Percentiles rank a stretch among this genome's conserved stretches.
phyloP scores from a whole-genome alignment of 2,888 invertebrate species.

The Parelbella ahira region DNA sequence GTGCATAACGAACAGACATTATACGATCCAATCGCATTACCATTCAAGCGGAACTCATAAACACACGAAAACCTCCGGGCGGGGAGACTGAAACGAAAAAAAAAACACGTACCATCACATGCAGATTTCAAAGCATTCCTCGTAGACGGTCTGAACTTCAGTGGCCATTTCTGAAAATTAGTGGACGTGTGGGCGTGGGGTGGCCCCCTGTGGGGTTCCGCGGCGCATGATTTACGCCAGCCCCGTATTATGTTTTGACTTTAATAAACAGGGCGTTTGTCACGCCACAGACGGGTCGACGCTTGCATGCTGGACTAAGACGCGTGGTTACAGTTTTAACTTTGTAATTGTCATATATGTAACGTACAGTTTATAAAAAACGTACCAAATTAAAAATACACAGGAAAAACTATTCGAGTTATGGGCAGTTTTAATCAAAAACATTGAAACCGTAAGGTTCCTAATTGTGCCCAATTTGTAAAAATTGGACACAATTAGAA shows the following conservation, averaged over 20 bases:
- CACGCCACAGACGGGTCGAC: slow-evolving; percentile 53
- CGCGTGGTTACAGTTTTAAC: slow-evolving; percentile 2
- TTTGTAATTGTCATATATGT: no score
- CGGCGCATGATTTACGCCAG: slow-evolving; percentile 82
- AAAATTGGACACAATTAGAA: no score
- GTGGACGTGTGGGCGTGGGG: slow-evolving; percentile 51
- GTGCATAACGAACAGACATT: no score
- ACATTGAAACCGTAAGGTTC: no score
- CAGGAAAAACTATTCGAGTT: no score
- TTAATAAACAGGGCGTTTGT: slow-evolving; percentile 82
- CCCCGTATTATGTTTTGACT: slow-evolving; percentile 83
- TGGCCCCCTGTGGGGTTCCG: slow-evolving; percentile 44
- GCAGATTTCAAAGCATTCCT: slow-evolving; percentile 40
- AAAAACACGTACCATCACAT: slow-evolving; percentile 41
- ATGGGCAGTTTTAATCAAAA: no score
- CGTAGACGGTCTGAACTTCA: slow-evolving; percentile 55
- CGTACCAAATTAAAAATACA: no score
- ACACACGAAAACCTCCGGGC: slow-evolving; percentile 9
- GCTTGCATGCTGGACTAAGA: slow-evolving; percentile 34
- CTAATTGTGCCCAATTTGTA: no score
- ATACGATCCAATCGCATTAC: slow-evolving; percentile 19
- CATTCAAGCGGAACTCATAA: slow-evolving; percentile 12
- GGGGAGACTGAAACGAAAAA: slow-evolving; percentile 26
- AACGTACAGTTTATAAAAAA: no score
- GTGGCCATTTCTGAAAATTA: slow-evolving; percentile 75